Conservation (phyloP, 1,140 invertebrate genomes). For the Drosophila lowei region DNA sequence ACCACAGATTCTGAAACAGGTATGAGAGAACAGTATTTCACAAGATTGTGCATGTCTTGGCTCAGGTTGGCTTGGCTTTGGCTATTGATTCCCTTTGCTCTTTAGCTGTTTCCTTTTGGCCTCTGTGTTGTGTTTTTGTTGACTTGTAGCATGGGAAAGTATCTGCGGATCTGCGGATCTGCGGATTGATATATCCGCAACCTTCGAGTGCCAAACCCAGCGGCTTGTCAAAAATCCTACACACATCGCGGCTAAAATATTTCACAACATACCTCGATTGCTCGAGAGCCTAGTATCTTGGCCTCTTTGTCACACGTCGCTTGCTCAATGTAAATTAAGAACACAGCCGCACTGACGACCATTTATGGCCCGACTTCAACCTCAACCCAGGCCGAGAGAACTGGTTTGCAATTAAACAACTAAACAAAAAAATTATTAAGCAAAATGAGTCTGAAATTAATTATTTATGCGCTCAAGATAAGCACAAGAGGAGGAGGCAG, state of each 20-base stretch:
- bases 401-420: constrained; percentile 77
- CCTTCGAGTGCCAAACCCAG: constrained; percentile 40
- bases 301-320: constrained; percentile 48
- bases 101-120: constrained; percentile 3
- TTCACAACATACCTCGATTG: constrained; percentile 65
- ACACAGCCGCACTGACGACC: constrained; percentile 40
- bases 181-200: background rate
- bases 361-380: constrained; percentile 57
- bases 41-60: constrained; percentile 58
- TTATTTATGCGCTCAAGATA: constrained; percentile 76
- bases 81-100: constrained; percentile 4
- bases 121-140: background rate
- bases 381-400: constrained; percentile 27
- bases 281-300: constrained; percentile 32
- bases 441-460: constrained; percentile 69
- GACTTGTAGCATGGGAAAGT: constrained; percentile 8
- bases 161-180: too few relatives aligned
- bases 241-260: constrained; percentile 57
- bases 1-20: constrained; percentile 38
- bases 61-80: constrained; percentile 13
- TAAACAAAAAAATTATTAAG: constrained; percentile 60
- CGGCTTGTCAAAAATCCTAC: constrained; percentile 47
- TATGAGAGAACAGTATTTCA: constrained; percentile 57
- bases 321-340: constrained; percentile 69
- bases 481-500: background rate